phyloP scores from a whole-genome alignment of 2,113 vertebrate genomes.

The Circaetus gallicus region DNA sequence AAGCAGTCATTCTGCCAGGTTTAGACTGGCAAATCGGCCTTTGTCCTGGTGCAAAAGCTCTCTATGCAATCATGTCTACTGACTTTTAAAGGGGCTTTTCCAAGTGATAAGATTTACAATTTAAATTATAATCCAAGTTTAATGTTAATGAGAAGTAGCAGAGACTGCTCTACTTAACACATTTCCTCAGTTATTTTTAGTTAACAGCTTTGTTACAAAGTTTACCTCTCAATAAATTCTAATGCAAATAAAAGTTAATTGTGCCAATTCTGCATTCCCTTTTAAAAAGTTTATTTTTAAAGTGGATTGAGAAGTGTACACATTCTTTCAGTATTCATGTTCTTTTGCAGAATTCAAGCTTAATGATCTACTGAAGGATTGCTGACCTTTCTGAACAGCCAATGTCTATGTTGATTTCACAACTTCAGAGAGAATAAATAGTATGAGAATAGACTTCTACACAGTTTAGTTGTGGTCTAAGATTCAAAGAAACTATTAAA shows the following conservation, averaged over 20 bases:
- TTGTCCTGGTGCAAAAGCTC: neutral
- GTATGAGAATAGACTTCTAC: neutral
- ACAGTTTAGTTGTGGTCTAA: neutral
- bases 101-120: neutral
- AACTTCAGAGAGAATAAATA: neutral
- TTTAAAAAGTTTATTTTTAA: neutral
- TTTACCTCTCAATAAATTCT: neutral
- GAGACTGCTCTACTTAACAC: neutral
- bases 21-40: neutral
- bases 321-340: neutral
- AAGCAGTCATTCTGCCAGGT: neutral
- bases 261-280: neutral
- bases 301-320: neutral
- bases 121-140: neutral
- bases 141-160: neutral
- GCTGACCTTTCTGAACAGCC: neutral
- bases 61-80: neutral
- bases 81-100: neutral
- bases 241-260: neutral
- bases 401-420: neutral
- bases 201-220: neutral
- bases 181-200: neutral
- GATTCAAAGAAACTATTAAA: neutral
- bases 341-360: neutral
- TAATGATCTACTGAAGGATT: conserved; percentile 10